Conservation (phyloP, 2,113 vertebrate genomes). For the Notiomystis cincta region DNA sequence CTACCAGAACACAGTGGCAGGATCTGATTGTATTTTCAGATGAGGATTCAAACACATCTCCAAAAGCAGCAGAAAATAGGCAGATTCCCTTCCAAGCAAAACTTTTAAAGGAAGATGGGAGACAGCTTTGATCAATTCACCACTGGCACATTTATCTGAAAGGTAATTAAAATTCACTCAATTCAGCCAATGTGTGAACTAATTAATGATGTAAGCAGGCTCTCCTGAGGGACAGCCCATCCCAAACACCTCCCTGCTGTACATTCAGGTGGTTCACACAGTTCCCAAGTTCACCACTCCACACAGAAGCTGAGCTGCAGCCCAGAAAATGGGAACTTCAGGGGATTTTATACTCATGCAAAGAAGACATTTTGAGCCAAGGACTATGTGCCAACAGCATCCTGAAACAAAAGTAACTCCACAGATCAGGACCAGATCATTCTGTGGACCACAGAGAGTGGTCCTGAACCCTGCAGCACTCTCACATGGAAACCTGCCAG, state of each 20-base stretch:
- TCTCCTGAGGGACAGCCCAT: slow-evolving; percentile 7
- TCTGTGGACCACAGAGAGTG: background rate
- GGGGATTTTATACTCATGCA: background rate
- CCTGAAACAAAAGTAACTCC: background rate
- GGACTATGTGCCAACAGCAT: background rate
- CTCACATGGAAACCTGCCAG: background rate
- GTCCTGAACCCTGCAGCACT: background rate
- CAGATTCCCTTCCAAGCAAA: background rate
- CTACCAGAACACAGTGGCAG: background rate
- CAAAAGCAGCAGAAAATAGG: background rate
- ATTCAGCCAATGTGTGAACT: background rate
- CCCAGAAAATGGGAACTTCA: background rate
- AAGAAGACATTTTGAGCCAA: fast-evolving
- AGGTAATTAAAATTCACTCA: slow-evolving; percentile 53
- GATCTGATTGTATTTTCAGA: background rate
- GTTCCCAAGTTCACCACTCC: background rate
- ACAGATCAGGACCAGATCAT: background rate
- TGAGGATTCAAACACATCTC: background rate
- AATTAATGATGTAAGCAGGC: slow-evolving; percentile 8
- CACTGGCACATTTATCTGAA: background rate
- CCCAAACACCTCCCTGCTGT: background rate
- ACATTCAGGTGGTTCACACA: background rate
- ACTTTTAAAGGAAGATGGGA: background rate
- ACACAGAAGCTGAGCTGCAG: background rate
- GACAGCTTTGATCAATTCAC: background rate